Evolutionary conservation across 2,888 invertebrate genomes (phyloP), one percentile per base, ranked within the genome.

Genomic region (Trilocha varians): DNA sequence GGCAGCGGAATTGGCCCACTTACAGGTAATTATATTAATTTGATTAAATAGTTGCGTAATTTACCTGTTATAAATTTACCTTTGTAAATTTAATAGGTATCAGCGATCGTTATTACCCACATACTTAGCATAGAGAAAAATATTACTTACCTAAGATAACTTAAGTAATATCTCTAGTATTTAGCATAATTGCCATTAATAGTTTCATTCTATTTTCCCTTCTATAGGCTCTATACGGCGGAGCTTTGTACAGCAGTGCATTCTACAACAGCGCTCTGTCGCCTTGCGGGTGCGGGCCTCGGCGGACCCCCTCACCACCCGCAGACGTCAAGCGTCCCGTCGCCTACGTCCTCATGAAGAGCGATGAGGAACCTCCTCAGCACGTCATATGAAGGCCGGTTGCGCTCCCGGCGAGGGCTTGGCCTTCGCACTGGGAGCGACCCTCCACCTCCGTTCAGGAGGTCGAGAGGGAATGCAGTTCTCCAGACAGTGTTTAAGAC

Each of bases 321-420:
- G 61, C 79, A 0, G 83, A 84, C 55, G 72, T 84, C 38, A 83
- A 84, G 52, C 85, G 90, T 33, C 88, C 87, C 6, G 80, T 90
- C 4, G 89, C 90, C 32, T 90, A 89, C 69, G 88, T 90, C 43
- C 85, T 90, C 49, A 88, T 89, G 88, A 90, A 90, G 75, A 88
- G 87, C 35, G 87, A 88, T 57, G 86, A 87, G 57, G 88, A 88
- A 50, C 84, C 83, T 0, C 85, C 86, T 2, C 87, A 89, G 45
- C 93, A 92, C 70, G 91, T 93, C 76, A 93, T 93, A 89, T 93
- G 93, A 93, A 93, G 91, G 88, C 93, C 93, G 84, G 91, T 93
- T 69, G 91, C 93, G 91, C 92, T 92, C 85, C 92, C 92, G 64
- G 91, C 91, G 67, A 80, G 91, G 61, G 75, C 74, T n/a, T 76